Evolutionary conservation across 2,113 vertebrate species (phyloP), one percentile per base, ranked within the genome.

Genomic region (Lamprotornis superbus): DNA sequence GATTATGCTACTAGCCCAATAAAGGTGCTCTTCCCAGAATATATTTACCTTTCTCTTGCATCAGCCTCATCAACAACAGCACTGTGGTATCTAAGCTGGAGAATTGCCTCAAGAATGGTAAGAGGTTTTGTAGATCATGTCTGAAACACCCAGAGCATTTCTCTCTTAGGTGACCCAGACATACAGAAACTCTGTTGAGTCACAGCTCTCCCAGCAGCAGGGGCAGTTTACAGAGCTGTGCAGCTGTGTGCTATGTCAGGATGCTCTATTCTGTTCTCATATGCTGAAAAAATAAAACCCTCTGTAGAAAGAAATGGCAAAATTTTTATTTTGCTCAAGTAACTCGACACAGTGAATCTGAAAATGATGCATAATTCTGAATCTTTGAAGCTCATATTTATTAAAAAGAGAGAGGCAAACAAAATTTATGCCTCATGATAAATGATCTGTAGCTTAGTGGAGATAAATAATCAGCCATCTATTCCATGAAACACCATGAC

Each of bases 401-500:
- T 89, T 65, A 63, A 88, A 76, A 83, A 81, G 44, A 47, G 30
- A 49, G 49, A 78, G 47, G 50, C 7, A 82, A 76, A 73, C 24
- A 84, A 40, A 91, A 70, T 59, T 33, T 83, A 86, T 92, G n/a
- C 42, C 52, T 80, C 23, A 30, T 70, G 46, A 80, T 77, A 92
- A 93, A 88, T 74, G 25, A 85, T 77, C 30, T 77, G n/a, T 42
- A 82, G 27, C 18, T 89, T 77, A 74, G 59, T 61, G 33, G 42
- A 90, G 71, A 95, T 70, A 74, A 93, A 95, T 86, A 93, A 70
- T 33, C 44, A 79, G 31, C 4, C n/a, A 95, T 12, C 28, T 73
- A 61, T 46, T 44, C 49, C 49, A 35, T 69, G 63, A 83, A 90
- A 92, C 47, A 63, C 21, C 57, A 7, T 46, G 31, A 76, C 40